Conservation (phyloP, 1,140 invertebrate genomes). For the Drosophila littoralis region DNA sequence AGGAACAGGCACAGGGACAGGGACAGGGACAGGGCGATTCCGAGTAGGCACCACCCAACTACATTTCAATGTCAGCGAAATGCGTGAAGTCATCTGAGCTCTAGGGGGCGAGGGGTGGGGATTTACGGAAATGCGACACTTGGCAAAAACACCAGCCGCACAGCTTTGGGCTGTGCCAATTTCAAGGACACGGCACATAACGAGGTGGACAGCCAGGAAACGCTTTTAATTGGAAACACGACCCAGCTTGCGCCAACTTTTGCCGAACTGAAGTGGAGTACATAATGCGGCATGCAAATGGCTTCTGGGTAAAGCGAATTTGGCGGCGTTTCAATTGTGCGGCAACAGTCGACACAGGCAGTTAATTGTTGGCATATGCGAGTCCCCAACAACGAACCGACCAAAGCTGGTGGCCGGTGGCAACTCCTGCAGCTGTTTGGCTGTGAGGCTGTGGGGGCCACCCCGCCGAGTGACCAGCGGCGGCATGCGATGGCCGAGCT, state of each 20-base stretch:
- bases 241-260: background rate
- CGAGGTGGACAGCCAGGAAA: constrained; percentile 29
- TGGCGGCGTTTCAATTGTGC: constrained; percentile 45
- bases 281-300: constrained; percentile 45
- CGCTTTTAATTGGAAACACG: constrained; percentile 49
- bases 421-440: constrained; percentile 3
- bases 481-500: constrained; percentile 35
- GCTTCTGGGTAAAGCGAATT: constrained; percentile 23
- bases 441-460: background rate
- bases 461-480: constrained; percentile 17
- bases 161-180: constrained; percentile 11
- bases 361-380: constrained; percentile 36
- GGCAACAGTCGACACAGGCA: constrained; percentile 29
- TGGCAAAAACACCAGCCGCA: constrained; percentile 21
- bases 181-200: constrained; percentile 40
- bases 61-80: constrained; percentile 67
- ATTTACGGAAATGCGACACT: constrained; percentile 46
- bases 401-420: background rate
- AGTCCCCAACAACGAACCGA: background rate
- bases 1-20: constrained; percentile 8
- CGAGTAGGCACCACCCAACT: constrained; percentile 43
- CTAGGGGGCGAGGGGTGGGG: background rate
- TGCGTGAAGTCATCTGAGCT: constrained; percentile 71
- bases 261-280: constrained; percentile 19
- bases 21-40: constrained; percentile 32